These are phyloP conservation scores for Harpalus rubripes DNA, from an alignment of 2,888 invertebrate genomes.

Conservation along the genomic window DNA sequence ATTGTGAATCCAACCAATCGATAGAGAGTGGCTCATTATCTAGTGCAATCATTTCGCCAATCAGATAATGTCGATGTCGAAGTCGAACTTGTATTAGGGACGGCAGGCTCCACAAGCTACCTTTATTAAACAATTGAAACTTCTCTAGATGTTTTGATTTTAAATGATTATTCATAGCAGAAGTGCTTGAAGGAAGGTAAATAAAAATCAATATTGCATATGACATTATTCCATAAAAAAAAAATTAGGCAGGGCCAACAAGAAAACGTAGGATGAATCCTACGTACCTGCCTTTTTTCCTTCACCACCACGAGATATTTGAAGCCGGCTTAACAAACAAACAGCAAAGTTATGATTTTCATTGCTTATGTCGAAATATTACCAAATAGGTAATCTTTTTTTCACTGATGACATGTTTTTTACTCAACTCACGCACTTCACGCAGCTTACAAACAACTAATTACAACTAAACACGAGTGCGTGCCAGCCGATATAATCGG, in stretches of 20 bases:
- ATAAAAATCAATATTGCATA: conserved; percentile 19
- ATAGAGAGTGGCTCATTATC: conserved; percentile 72
- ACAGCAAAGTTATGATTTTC: conserved; percentile 16
- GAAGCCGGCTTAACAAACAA: not conserved
- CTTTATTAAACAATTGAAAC: conserved; percentile 65
- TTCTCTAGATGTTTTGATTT: conserved; percentile 67
- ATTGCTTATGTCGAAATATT: conserved; percentile 13
- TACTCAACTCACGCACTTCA: conserved; percentile 5
- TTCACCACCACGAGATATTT: conserved; percentile 27
- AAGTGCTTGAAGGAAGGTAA: conserved; percentile 31
- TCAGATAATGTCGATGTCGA: conserved; percentile 70
- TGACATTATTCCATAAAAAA: conserved; percentile 8
- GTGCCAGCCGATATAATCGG: too few relatives aligned
- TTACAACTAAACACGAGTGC: not conserved
- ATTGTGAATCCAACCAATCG: conserved; percentile 71
- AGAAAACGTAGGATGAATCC: not conserved
- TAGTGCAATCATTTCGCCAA: conserved; percentile 73
- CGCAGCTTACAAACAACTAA: not conserved
- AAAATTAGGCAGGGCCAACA: not conserved
- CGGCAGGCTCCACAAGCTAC: conserved; percentile 57
- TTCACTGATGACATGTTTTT: conserved; percentile 14
- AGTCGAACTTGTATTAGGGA: conserved; percentile 65
- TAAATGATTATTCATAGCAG: conserved; percentile 67
- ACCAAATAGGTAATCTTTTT: conserved; percentile 1
- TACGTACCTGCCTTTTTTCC: conserved; percentile 23